These are phyloP conservation scores for Hyposmocoma kahamanoa DNA, from an alignment of 1,140 invertebrate species.

Conservation along the genomic window DNA sequence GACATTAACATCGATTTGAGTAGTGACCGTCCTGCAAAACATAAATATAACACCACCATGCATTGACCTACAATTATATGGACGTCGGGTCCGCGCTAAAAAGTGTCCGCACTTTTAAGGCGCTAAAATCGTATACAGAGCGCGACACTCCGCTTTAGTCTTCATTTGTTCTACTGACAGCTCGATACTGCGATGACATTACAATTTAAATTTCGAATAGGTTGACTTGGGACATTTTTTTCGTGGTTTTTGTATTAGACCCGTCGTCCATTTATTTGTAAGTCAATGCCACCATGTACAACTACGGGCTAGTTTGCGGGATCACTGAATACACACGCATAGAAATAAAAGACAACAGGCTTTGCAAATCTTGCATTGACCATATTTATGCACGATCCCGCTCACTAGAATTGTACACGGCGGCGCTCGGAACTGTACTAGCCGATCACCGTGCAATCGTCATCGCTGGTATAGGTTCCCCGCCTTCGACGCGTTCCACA, in stretches of 20 bases:
- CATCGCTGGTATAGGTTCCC: not conserved
- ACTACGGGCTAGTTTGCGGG: constrained; percentile 13
- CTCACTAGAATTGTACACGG: constrained; percentile 17
- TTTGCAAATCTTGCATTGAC: constrained; percentile 22
- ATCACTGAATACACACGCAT: constrained; percentile 17
- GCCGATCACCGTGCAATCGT: not conserved
- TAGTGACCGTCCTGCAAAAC: not conserved
- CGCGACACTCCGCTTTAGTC: no score
- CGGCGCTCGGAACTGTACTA: constrained; percentile 12
- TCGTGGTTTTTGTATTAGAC: no score
- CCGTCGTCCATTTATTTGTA: no score
- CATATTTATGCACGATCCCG: constrained; percentile 16
- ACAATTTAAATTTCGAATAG: no score
- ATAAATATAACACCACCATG: constrained; percentile 7
- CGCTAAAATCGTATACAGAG: no score
- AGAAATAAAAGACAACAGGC: constrained; percentile 12
- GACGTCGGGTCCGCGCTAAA: no score
- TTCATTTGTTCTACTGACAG: no score
- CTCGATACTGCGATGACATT: no score
- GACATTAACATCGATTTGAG: constrained; percentile 5
- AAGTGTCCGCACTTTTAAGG: no score
- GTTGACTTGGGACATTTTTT: no score
- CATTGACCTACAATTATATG: no score
- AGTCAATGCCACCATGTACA: no score
- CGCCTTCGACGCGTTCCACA: constrained; percentile 1